Evolutionary conservation across 2,113 vertebrate genomes (phyloP), one percentile per base, ranked within the genome.

Genomic region (Myiopsitta monachus): DNA sequence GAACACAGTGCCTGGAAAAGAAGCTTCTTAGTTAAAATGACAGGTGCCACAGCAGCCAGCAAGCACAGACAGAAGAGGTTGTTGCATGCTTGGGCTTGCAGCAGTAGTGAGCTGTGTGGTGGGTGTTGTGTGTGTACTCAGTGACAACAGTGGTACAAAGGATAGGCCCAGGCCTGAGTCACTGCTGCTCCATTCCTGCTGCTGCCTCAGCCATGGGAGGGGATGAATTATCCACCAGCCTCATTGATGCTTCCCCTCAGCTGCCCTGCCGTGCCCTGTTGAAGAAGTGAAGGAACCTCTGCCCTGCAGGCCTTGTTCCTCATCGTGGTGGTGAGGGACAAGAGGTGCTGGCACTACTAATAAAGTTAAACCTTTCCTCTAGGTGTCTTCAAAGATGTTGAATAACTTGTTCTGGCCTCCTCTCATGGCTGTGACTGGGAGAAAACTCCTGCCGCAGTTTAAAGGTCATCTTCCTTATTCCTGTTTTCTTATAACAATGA

Each of bases 191-290:
- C 4, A 2, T 51, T 83, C 39, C 39, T 77, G 36, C 26, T 3
- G 1, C 36, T 61, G 39, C 55, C 38, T 81, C 54, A 54, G 61
- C 36, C 23, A 21, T n/a, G 43, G 36, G 17, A 55, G 27, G 21
- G 26, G 10, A 70, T 10, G 26, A 66, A 49, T 76, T 6, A 19
- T 49, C 36, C 3, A 2, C 13, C 51, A 47, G 33, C 28, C 9
- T 23, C 1, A 0, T 30, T 54, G 69, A 11, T 36, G 24, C 4
- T 7, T 7, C 2, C 18, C 8, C 13, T 1, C 26, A 38, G n/a
- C 38, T 46, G 18, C 31, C 23, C 80, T 52, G 18, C 22, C 15
- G 5, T 0, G 1, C 23, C 17, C 46, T 9, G 19, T 4, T 14
- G 38, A 41, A 36, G 7, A 68, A 30, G 26, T 19, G 26, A n/a